phyloP scores from a whole-genome alignment of 2,113 vertebrate genomes.

The Glaucomys volans region DNA sequence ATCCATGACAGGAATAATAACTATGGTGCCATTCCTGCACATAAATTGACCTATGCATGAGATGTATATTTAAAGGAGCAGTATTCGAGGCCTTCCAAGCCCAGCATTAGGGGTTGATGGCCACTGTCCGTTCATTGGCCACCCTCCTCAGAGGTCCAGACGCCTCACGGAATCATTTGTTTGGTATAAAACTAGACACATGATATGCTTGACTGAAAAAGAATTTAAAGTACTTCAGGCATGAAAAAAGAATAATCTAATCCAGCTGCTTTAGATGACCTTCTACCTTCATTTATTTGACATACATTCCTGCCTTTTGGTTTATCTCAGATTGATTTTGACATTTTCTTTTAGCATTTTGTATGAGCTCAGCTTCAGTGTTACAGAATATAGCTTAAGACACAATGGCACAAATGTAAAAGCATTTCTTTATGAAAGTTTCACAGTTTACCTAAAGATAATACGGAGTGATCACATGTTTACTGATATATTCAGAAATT shows the following conservation, averaged over 20 bases:
- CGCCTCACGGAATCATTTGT: background rate
- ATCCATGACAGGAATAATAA: background rate
- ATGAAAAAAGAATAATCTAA: background rate
- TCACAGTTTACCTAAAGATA: background rate
- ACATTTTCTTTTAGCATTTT: conserved; percentile 40
- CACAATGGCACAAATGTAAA: background rate
- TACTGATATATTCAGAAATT: background rate
- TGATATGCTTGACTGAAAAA: background rate
- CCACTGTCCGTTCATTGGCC: background rate
- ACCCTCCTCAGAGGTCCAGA: background rate
- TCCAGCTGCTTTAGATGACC: background rate
- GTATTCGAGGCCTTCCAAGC: background rate
- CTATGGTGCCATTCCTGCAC: background rate
- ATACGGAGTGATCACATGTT: background rate
- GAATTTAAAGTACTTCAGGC: background rate
- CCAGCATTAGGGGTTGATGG: background rate
- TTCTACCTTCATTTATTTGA: background rate
- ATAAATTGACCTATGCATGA: background rate
- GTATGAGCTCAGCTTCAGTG: background rate
- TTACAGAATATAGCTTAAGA: background rate
- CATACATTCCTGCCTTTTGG: conserved; percentile 17
- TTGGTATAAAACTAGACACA: background rate
- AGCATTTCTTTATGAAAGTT: background rate
- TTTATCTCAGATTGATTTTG: conserved; percentile 22
- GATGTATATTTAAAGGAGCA: background rate